A percentile compares a stretch with the other conserved stretches of the same genome.
Conservation (phyloP, 1,140 invertebrate species). For the Drosophila lowei region DNA sequence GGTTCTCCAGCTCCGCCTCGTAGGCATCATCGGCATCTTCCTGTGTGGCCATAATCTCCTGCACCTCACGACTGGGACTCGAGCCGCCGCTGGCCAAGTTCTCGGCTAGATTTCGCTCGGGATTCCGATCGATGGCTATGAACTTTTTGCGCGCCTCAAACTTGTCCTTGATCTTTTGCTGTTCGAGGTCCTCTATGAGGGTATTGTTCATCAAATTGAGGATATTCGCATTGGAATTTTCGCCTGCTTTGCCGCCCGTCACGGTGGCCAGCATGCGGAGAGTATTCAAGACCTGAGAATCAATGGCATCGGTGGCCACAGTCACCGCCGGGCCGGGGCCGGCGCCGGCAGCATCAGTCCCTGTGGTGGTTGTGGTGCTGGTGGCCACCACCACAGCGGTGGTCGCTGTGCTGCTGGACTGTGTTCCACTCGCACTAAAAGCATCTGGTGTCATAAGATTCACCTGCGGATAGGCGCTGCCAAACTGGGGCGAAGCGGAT, state of each 20-base stretch:
- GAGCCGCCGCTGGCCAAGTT: constrained; percentile 87
- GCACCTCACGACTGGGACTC: constrained; percentile 93
- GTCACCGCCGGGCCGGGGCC: not conserved
- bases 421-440: constrained; percentile 86
- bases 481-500: constrained; percentile 63
- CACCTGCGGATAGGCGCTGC: constrained; percentile 83
- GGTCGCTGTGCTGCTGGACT: constrained; percentile 7
- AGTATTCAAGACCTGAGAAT: constrained; percentile 76
- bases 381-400: constrained; percentile 49
- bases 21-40: constrained; percentile 81
- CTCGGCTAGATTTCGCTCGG: constrained; percentile 66
- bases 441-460: constrained; percentile 93
- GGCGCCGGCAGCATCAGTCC: constrained; percentile 14
- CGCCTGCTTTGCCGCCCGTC: constrained; percentile 43
- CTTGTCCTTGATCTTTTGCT: constrained; percentile 76
- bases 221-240: constrained; percentile 63
- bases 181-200: constrained; percentile 75
- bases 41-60: constrained; percentile 88
- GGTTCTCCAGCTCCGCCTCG: constrained; percentile 59
- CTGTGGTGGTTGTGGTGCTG: constrained; percentile 23
- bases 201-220: constrained; percentile 80
- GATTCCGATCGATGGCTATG: constrained; percentile 71
- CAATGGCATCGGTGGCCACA: constrained; percentile 49
- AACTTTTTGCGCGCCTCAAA: constrained; percentile 74
- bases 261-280: constrained; percentile 78